Evolutionary conservation across 2,113 vertebrate genomes (phyloP), one percentile per base, ranked within the genome.

Genomic region (Saimiri boliviensis): DNA sequence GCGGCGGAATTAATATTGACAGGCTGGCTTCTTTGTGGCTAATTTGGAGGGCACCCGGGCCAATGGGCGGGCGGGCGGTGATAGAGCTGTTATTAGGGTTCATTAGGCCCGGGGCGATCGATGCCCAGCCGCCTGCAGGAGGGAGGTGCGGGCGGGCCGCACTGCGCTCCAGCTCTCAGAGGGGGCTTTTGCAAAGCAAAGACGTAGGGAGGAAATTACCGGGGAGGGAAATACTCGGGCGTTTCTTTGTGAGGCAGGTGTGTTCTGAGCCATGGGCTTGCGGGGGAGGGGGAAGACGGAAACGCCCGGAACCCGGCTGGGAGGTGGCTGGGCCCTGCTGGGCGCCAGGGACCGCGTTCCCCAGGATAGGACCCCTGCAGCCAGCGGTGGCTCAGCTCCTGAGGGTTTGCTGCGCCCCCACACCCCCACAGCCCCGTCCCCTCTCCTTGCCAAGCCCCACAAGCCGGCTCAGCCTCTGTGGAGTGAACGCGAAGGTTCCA

Each of bases 71-170:
- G 97, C 97, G 97, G 91, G 98, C 98, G 97, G 99, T 99, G 99
- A 99, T 99, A 98, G 99, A 99, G 99, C 99, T 99, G 99, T 99
- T 99, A 99, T 99, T 99, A 99, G 99, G 99, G 99, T 99, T 99
- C 99, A 99, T 99, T 99, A 99, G 98, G 60, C 27, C 60, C 27
- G 5, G 60, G 27, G 60, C 98, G 97, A 99, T 99, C 99, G 99
- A 99, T 99, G 99, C 98, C 98, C 98, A 95, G 66, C 73, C 71
- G 17, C 76, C 71, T 2, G 17, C 68, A 27, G 11, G 35, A n/a
- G 42, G 73, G 68, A 52, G 35, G 23, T 42, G 42, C 42, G 42
- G n/a, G n/a, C n/a, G n/a, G n/a, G 98, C 98, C 97, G 89, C 95
- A 56, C 80, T 92, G 85, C 97, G 96, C 95, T 96, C 86, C 71